Percentiles rank a stretch among this genome's conserved stretches.
phyloP scores from a whole-genome alignment of 2,888 invertebrate genomes.

The Protodeltote pygarga region DNA sequence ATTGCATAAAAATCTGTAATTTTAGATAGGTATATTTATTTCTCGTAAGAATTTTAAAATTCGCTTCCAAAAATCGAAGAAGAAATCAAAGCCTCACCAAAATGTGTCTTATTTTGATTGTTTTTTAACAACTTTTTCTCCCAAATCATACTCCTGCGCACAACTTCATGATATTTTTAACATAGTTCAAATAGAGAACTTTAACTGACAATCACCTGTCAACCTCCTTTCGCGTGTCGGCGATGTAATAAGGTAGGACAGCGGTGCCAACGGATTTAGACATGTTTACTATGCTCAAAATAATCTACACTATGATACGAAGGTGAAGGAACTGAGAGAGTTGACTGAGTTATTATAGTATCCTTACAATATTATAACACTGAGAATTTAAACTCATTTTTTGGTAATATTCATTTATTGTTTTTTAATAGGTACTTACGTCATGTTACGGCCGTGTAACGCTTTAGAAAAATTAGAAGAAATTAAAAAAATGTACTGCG shows the following conservation, averaged over 20 bases:
- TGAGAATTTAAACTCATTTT: too few species aligned
- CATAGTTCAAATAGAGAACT: slow-evolving; percentile 16
- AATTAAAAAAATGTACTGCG: too few species aligned
- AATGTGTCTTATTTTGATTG: not conserved
- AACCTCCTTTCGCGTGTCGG: slow-evolving; percentile 44
- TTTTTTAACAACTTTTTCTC: not conserved
- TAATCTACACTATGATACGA: slow-evolving; percentile 24
- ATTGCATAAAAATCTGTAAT: too few species aligned
- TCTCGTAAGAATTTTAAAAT: too few species aligned
- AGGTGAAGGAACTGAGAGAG: slow-evolving; percentile 27
- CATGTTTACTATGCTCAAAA: slow-evolving; percentile 39
- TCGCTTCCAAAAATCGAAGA: too few species aligned
- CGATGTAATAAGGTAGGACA: slow-evolving; percentile 48
- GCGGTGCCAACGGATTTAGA: slow-evolving; percentile 35
- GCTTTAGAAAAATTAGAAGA: too few species aligned
- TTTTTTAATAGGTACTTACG: too few species aligned
- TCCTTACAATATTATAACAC: too few species aligned
- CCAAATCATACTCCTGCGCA: not conserved
- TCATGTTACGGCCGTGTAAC: too few species aligned
- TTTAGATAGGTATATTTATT: too few species aligned
- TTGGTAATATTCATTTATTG: too few species aligned
- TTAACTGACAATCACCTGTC: slow-evolving; percentile 45
- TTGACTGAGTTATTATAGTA: slow-evolving; percentile 22
- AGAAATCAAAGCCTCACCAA: too few species aligned
- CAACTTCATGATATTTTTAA: slow-evolving; percentile 6